Evolutionary conservation across 2,888 invertebrate genomes (phyloP).

Genomic region (Athripsodes cinereus): DNA sequence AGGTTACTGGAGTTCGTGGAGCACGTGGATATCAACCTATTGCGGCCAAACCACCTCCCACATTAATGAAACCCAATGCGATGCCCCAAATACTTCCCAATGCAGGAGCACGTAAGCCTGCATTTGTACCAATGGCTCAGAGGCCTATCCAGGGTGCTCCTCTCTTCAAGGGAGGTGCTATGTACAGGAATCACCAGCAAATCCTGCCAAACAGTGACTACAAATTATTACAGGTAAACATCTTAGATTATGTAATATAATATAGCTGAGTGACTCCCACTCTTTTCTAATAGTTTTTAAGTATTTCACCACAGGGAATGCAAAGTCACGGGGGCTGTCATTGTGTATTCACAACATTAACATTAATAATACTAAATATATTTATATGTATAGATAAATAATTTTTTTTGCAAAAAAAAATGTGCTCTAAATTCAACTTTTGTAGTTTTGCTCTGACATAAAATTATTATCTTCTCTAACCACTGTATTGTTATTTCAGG

Average conservation of each 20-base stretch:
- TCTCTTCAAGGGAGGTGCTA: neutral
- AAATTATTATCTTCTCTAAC: too few relatives aligned
- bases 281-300: too few relatives aligned
- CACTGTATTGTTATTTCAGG: constrained; percentile 1
- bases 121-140: neutral
- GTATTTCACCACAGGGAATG: too few relatives aligned
- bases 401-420: too few relatives aligned
- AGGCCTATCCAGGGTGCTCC: neutral
- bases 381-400: too few relatives aligned
- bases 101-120: neutral
- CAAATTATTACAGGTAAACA: neutral
- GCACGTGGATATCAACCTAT: neutral
- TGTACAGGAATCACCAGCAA: neutral
- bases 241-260: too few relatives aligned
- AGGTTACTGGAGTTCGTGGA: neutral
- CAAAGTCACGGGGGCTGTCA: too few relatives aligned
- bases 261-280: too few relatives aligned
- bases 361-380: too few relatives aligned
- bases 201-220: neutral
- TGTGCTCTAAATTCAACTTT: too few relatives aligned
- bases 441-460: too few relatives aligned
- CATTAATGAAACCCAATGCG: neutral
- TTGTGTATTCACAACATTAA: too few relatives aligned
- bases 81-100: neutral
- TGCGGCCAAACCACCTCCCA: neutral